Evolutionary conservation across 2,888 invertebrate species (phyloP).

Genomic region (Ypsolopha scabrella): DNA sequence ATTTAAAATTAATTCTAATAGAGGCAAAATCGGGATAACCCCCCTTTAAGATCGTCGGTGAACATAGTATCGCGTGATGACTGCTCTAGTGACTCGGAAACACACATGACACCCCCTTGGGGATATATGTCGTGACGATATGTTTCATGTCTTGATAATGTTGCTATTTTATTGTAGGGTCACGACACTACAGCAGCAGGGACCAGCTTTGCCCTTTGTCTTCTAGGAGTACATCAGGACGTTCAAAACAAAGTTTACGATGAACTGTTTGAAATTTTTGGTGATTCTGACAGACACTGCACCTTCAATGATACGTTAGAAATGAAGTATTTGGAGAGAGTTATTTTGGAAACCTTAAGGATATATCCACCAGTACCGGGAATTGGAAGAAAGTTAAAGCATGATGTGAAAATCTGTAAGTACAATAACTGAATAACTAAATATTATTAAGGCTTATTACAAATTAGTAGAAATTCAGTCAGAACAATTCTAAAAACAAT

Average conservation of each 20-base stretch:
- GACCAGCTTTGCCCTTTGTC: conserved; percentile 86
- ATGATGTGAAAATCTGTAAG: conserved; percentile 76
- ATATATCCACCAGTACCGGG: conserved; percentile 85
- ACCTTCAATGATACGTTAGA: conserved; percentile 83
- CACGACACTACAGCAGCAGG: conserved; percentile 75
- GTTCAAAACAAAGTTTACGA: conserved; percentile 82
- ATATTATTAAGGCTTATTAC: no score
- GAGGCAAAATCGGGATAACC: no score
- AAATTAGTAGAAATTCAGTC: no score
- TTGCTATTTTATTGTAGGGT: conserved; percentile 30
- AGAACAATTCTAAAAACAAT: no score
- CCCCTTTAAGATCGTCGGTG: no score
- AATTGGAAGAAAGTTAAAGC: conserved; percentile 78
- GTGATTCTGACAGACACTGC: conserved; percentile 80
- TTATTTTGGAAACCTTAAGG: conserved; percentile 81
- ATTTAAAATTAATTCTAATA: no score
- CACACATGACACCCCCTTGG: no score
- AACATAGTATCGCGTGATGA: no score
- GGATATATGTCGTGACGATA: no score
- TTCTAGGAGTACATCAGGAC: conserved; percentile 84
- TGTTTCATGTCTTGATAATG: no score
- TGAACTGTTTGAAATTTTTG: conserved; percentile 82
- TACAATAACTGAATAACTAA: no score
- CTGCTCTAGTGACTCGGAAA: no score
- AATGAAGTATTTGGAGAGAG: conserved; percentile 86